Conservation (phyloP, 2,888 invertebrate genomes). For the Linhomoeus sp. region DNA sequence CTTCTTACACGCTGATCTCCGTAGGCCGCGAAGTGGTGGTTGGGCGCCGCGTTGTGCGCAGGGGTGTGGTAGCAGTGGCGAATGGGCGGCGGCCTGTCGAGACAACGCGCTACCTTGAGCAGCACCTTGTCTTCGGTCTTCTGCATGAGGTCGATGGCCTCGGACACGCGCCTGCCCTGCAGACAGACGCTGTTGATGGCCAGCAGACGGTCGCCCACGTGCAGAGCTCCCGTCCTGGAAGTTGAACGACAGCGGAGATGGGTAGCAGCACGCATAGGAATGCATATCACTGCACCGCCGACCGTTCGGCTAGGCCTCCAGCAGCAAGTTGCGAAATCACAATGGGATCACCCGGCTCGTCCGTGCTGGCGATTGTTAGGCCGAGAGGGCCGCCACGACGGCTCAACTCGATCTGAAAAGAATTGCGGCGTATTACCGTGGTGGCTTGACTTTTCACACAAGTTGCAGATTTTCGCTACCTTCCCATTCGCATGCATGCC, state of each 20-base stretch:
- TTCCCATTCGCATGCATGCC: too few species aligned
- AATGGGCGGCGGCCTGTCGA: not conserved
- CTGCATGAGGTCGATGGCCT: conserved; percentile 59
- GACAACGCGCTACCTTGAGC: conserved; percentile 40
- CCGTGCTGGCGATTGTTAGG: conserved; percentile 67
- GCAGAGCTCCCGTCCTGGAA: conserved; percentile 51
- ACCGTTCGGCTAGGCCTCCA: conserved; percentile 39
- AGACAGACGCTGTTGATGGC: conserved; percentile 68
- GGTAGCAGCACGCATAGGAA: not conserved
- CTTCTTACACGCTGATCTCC: not conserved
- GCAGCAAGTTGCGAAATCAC: conserved; percentile 57
- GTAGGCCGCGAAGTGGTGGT: too few species aligned
- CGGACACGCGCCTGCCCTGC: conserved; percentile 56
- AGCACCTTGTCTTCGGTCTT: conserved; percentile 54
- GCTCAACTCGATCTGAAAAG: conserved; percentile 39
- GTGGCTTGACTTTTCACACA: too few species aligned
- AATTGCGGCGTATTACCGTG: too few species aligned
- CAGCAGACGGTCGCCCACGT: conserved; percentile 64
- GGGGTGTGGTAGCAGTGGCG: too few species aligned
- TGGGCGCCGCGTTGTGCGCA: too few species aligned
- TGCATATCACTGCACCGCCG: not conserved
- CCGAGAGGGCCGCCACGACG: conserved; percentile 58
- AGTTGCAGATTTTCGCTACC: too few species aligned
- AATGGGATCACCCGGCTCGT: conserved; percentile 59
- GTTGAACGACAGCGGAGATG: not conserved